Percentiles rank a stretch among this genome's conserved stretches.
phyloP scores from a whole-genome alignment of 30 jellyfish, hydroid and myxozoan genomes.

The Hydractinia echinata region DNA sequence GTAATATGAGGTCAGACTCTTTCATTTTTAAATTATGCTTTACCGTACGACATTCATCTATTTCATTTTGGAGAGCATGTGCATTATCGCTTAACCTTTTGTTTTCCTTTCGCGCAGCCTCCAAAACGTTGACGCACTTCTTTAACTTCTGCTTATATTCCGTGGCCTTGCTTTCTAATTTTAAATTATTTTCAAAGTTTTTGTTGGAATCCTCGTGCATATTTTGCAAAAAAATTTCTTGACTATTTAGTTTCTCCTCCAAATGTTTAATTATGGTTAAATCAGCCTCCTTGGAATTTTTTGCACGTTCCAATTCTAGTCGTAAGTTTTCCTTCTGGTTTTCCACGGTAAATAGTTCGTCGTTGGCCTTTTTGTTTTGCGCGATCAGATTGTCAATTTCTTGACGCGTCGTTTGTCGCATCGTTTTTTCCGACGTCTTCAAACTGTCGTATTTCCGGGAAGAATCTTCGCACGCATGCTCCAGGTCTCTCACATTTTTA shows the following conservation, averaged over 20 bases:
- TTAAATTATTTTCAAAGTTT: neutral
- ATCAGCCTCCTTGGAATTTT: conserved; percentile 1
- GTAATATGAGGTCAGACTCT: neutral
- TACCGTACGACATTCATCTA: neutral
- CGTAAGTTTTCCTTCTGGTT: neutral
- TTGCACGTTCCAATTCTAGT: neutral
- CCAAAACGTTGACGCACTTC: conserved; percentile 16
- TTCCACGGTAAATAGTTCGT: neutral
- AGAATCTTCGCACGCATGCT: neutral
- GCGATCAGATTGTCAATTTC: conserved; percentile 1
- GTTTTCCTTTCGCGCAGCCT: conserved; percentile 7
- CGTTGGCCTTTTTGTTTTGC: neutral
- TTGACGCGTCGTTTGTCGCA: neutral
- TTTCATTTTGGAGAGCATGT: neutral
- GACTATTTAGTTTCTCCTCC: conserved; percentile 1
- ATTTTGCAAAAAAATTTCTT: neutral
- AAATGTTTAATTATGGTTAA: neutral
- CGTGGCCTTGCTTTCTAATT: conserved; percentile 1
- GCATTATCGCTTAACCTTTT: neutral
- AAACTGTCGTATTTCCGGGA: neutral
- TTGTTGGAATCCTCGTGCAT: conserved; percentile 6
- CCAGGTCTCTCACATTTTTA: neutral
- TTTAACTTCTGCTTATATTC: conserved; percentile 19
- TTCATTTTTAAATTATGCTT: neutral
- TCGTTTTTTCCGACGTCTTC: neutral